Evolutionary conservation across 2,113 vertebrate genomes (phyloP), one percentile per base, ranked within the genome.

Genomic region (Smithornis capensis): DNA sequence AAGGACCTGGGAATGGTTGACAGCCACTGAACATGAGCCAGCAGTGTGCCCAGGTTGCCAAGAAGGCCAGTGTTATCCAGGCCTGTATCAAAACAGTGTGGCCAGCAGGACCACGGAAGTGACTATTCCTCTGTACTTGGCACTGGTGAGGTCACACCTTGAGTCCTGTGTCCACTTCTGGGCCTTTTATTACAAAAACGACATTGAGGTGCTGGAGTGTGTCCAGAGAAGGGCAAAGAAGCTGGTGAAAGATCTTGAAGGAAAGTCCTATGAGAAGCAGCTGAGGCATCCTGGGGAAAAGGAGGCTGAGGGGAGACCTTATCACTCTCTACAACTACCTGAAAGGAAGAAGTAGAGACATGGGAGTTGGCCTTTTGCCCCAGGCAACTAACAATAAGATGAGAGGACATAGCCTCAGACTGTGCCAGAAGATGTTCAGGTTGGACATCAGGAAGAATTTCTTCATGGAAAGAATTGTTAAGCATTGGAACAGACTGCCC

Each of bases 31-130:
- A 31, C 38, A 27, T 22, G 69, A 75, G 13, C 24, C 29, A 40
- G 1, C 0, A 40, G 0, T 14, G 62, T 73, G 29, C 38, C 37
- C 45, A 45, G 69, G 28, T 74, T 29, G 49, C 37, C 17, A 49
- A 31, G 3, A 35, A 31, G 42, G 21, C 57, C 75, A 31, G 1
- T 35, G 57, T 31, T 42, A 70, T 24, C 2, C 0, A 0, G 49
- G 5, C 25, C 1, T 56, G 24, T 25, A n/a, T 40, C 57, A 56
- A 35, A 79, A 12, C 7, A 14, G 31, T 25, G 35, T 6, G 42
- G 17, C 57, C 76, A 71, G 67, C 57, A 56, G 42, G 10, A 24
- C 5, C 13, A 12, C 19, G 40, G 40, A 25, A 63, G 16, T 2
- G 49, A 35, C 4, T 40, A 24, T 40, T 35, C 35, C n/a, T 1